These are phyloP conservation scores for Drosophila bocqueti DNA, from an alignment of 1,140 invertebrate genomes.

Conservation along the genomic window DNA sequence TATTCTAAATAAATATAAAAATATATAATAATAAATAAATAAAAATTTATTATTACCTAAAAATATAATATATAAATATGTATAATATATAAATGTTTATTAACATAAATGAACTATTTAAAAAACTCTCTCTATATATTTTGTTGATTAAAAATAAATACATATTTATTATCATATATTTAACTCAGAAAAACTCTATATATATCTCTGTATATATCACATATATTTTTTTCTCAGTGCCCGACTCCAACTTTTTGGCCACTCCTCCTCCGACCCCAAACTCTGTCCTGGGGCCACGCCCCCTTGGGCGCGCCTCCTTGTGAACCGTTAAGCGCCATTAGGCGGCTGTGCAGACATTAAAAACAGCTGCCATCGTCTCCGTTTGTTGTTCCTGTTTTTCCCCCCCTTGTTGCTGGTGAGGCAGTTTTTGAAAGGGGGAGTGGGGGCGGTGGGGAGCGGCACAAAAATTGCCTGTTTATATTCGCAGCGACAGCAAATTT, in stretches of 20 bases:
- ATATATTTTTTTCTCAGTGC: not conserved
- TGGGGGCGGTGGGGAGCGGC: slow-evolving; percentile 4
- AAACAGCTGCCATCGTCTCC: slow-evolving; percentile 70
- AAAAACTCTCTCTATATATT: no score
- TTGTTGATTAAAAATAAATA: no score
- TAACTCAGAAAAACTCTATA: not conserved
- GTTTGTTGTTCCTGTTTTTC: slow-evolving; percentile 8
- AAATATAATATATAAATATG: no score
- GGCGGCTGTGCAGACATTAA: slow-evolving; percentile 77
- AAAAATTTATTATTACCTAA: no score
- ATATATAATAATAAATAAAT: no score
- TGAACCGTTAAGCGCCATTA: slow-evolving; percentile 76
- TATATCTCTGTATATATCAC: not conserved
- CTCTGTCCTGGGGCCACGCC: slow-evolving; percentile 24
- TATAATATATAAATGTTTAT: no score
- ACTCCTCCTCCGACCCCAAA: not conserved
- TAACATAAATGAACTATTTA: no score
- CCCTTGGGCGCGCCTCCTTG: slow-evolving; percentile 31
- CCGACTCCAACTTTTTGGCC: slow-evolving; percentile 26
- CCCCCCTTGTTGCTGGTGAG: slow-evolving; percentile 48
- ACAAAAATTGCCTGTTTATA: slow-evolving; percentile 82
- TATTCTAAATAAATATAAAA: no score
- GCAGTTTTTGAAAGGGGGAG: slow-evolving; percentile 51
- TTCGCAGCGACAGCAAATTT: slow-evolving; percentile 82
- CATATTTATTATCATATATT: not conserved